These are phyloP conservation scores for Tortrix viridana DNA, from an alignment of 2,888 invertebrate species.

Conservation along the genomic window DNA sequence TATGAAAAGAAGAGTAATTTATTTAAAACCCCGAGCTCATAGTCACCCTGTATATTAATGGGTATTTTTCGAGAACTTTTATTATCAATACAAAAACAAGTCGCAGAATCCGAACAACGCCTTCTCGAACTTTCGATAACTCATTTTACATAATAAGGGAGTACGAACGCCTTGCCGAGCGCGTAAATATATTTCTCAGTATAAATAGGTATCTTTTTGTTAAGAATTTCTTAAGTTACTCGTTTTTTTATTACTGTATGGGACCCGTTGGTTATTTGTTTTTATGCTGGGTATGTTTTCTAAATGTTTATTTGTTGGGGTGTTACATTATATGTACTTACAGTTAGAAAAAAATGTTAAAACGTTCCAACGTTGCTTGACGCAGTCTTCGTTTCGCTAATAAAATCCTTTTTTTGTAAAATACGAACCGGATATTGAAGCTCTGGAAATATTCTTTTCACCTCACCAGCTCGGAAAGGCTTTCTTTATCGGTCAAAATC, in stretches of 20 bases:
- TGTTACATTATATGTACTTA: too few species aligned
- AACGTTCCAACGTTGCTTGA: too few species aligned
- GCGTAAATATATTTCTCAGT: conserved; percentile 17
- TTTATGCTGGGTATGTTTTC: conserved; percentile 1
- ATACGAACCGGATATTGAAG: too few species aligned
- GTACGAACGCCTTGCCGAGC: conserved; percentile 37
- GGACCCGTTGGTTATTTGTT: conserved; percentile 14
- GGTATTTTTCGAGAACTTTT: neutral
- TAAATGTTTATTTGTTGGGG: neutral
- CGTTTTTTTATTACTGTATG: conserved; percentile 24
- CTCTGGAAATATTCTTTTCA: too few species aligned
- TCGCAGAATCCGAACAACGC: conserved; percentile 20
- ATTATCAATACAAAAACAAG: conserved; percentile 18
- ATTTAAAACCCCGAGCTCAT: too few species aligned
- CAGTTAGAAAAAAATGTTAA: too few species aligned
- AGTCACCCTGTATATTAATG: neutral
- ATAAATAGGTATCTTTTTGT: conserved; percentile 33
- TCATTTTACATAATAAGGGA: conserved; percentile 47
- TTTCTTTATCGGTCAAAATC: too few species aligned
- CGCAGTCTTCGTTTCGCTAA: too few species aligned
- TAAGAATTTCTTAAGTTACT: conserved; percentile 13
- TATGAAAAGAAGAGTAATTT: too few species aligned
- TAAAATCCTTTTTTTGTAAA: too few species aligned
- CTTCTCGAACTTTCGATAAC: conserved; percentile 43
- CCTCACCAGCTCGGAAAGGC: too few species aligned